These are phyloP conservation scores for Morpho deidamia DNA, from an alignment of 2,888 invertebrate species.

Conservation along the genomic window DNA sequence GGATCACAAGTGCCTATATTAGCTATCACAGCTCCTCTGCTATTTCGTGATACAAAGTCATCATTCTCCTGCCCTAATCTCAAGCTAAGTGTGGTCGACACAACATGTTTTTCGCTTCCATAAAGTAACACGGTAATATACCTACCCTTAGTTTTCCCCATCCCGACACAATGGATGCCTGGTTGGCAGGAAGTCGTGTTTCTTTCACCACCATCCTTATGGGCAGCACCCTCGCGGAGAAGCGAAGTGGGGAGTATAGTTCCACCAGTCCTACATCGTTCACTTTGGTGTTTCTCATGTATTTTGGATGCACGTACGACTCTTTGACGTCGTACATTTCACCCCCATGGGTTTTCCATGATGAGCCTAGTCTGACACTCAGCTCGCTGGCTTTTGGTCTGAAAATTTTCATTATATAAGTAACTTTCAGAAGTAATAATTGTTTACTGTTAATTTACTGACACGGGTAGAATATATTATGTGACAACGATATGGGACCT, in stretches of 20 bases:
- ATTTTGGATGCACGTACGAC: constrained; percentile 61
- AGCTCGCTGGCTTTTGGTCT: constrained; percentile 56
- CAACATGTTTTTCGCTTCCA: no score
- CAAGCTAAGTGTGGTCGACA: no score
- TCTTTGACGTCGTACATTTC: constrained; percentile 66
- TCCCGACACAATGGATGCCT: constrained; percentile 62
- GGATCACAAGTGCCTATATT: no score
- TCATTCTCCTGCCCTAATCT: no score
- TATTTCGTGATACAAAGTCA: no score
- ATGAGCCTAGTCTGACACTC: constrained; percentile 70
- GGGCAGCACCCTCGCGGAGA: constrained; percentile 57
- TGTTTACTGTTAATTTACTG: no score
- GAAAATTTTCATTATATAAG: not conserved
- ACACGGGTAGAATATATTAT: no score
- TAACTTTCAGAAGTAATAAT: not conserved
- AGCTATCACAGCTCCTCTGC: no score
- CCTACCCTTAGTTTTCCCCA: constrained; percentile 64
- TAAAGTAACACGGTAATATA: not conserved
- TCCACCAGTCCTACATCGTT: constrained; percentile 69
- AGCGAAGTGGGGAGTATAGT: constrained; percentile 54
- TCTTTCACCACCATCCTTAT: constrained; percentile 50
- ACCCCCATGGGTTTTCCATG: constrained; percentile 70
- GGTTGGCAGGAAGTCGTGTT: constrained; percentile 41
- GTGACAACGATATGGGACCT: no score
- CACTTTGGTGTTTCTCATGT: constrained; percentile 57